Percentiles rank a stretch among this genome's conserved stretches.
phyloP scores from a whole-genome alignment of 1,140 invertebrate species.

The Drosophila chauvacae region DNA sequence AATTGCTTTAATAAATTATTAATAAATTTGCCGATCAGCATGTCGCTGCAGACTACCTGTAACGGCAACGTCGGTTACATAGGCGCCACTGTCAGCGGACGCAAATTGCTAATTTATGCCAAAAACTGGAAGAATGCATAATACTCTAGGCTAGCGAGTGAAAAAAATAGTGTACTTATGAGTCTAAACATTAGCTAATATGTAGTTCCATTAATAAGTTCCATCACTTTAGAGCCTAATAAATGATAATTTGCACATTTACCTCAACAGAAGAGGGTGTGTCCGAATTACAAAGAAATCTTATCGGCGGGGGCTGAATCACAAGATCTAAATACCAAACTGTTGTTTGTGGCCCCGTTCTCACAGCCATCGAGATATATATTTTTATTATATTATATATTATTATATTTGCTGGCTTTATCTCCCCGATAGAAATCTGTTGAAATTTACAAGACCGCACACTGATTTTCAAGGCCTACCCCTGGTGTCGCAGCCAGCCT shows the following conservation, averaged over 20 bases:
- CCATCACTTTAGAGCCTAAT: background rate
- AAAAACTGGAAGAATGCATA: slow-evolving; percentile 28
- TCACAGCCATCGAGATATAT: slow-evolving; percentile 8
- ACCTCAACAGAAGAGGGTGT: background rate
- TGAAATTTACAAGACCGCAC: slow-evolving; percentile 26
- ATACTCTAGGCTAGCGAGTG: background rate
- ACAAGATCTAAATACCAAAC: slow-evolving; percentile 22
- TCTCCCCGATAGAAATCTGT: slow-evolving; percentile 23
- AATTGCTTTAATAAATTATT: slow-evolving; percentile 81
- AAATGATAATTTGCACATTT: background rate
- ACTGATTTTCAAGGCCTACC: slow-evolving; percentile 31
- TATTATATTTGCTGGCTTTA: background rate
- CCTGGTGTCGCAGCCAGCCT: slow-evolving; percentile 16
- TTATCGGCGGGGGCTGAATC: slow-evolving; percentile 11
- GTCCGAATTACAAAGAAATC: slow-evolving; percentile 1
- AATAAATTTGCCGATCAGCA: slow-evolving; percentile 73
- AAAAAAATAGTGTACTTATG: background rate
- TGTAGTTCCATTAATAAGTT: background rate
- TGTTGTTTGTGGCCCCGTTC: slow-evolving; percentile 23
- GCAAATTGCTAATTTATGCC: slow-evolving; percentile 43
- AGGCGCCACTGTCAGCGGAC: slow-evolving; percentile 33
- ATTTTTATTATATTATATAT: background rate
- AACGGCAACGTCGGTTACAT: slow-evolving; percentile 46
- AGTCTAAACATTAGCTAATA: background rate
- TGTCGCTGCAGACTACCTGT: slow-evolving; percentile 30